Conservation (phyloP, 2,888 invertebrate genomes). For the Hypsopygia costalis region DNA sequence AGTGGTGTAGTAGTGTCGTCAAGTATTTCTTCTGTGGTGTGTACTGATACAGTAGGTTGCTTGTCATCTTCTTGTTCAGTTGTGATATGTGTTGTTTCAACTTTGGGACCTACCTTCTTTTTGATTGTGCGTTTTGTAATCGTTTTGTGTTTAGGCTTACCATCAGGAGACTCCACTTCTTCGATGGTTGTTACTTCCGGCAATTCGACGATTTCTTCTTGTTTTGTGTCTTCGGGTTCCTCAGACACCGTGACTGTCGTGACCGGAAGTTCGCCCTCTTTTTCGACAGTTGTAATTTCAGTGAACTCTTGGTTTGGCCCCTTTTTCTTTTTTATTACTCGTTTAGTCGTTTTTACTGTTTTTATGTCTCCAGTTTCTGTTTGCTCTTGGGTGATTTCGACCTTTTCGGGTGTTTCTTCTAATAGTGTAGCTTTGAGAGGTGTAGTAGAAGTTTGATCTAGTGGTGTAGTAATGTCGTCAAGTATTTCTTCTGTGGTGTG, state of each 20-base stretch:
- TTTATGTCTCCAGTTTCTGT: slow-evolving; percentile 20
- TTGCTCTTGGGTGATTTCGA: slow-evolving; percentile 17
- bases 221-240: neutral
- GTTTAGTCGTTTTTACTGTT: slow-evolving; percentile 25
- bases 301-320: slow-evolving; percentile 21
- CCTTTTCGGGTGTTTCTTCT: slow-evolving; percentile 28
- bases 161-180: slow-evolving; percentile 16
- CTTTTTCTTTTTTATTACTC: slow-evolving; percentile 30
- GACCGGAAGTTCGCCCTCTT: neutral
- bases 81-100: slow-evolving; percentile 38
- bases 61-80: slow-evolving; percentile 61
- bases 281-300: slow-evolving; percentile 1
- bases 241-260: neutral
- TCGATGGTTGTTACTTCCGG: slow-evolving; percentile 21
- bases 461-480: slow-evolving; percentile 19
- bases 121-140: slow-evolving; percentile 52
- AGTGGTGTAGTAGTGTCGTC: neutral
- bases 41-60: slow-evolving; percentile 51
- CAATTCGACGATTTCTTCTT: slow-evolving; percentile 16
- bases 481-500: slow-evolving; percentile 31
- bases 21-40: slow-evolving; percentile 32
- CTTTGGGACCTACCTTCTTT: slow-evolving; percentile 32
- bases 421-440: neutral
- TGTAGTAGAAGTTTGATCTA: neutral
- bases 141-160: slow-evolving; percentile 18